Evolutionary conservation across 2,888 invertebrate genomes (phyloP), one percentile per base, ranked within the genome.

Genomic region (Rhaphigaster nebulosa): DNA sequence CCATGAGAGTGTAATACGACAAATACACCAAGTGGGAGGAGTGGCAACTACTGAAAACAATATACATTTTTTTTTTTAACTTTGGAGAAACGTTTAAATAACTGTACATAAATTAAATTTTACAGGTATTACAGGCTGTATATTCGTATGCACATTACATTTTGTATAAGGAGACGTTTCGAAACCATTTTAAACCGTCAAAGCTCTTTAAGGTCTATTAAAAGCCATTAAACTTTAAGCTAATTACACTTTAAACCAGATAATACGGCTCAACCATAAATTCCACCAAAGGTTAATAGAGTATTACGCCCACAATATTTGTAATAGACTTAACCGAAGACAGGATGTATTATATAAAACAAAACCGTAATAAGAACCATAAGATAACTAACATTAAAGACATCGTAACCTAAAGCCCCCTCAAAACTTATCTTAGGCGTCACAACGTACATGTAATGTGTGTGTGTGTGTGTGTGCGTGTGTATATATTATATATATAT

Each of bases 251-350:
- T 38, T 38, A 20, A 38, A 76, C 34, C 34, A 76, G 70, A 76
- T 76, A 76, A 34, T 76, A 76, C 20, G 15, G 70, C 70, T 76
- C 38, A 76, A 20, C 70, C 38, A 76, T 76, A 76, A 76, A 76
- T 76, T 76, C 38, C 70, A 23, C 10, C 70, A 76, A 76, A 76
- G 70, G 70, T 76, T 76, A 76, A 38, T 76, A 76, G 70, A 76
- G 70, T 20, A 76, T 38, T 76, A 23, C 23, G 0, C 15, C 38
- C 70, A 8, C 29, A 76, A 76, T 38, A 76, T 76, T 38, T 34
- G 70, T 23, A 8, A 76, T 76, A 76, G 38, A 76, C 20, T 76
- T 38, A 20, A 38, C 18, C 34, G 8, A 20, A 23, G 70, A 8
- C 20, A 76, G 23, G 20, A 76, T 76, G 20, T 23, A 23, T 34